A percentile compares a stretch with the other conserved stretches of the same genome.
These are phyloP conservation scores for Bothrops jararaca DNA, from an alignment of 2,113 vertebrate genomes.

Conservation along the genomic window DNA sequence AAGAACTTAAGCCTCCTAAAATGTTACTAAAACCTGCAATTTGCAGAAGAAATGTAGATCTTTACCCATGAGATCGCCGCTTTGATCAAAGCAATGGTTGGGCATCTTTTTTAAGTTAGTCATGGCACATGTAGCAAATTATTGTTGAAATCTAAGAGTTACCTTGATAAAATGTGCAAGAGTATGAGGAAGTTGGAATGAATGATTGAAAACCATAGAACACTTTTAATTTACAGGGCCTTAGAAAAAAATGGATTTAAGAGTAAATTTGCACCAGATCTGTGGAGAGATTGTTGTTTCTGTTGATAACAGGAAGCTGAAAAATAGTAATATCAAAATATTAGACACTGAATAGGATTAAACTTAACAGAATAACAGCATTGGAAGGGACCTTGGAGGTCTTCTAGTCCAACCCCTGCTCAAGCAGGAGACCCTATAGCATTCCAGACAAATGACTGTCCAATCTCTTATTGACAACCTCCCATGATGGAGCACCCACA, in stretches of 20 bases:
- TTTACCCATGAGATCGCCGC: slow-evolving; percentile 43
- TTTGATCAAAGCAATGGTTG: slow-evolving; percentile 43
- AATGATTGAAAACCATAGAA: not conserved
- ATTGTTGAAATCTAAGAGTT: slow-evolving; percentile 51
- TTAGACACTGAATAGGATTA: slow-evolving; percentile 45
- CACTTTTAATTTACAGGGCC: not conserved
- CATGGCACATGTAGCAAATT: slow-evolving; percentile 53
- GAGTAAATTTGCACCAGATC: slow-evolving; percentile 44
- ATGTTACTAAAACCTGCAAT: slow-evolving; percentile 51
- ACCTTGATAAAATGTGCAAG: slow-evolving; percentile 38
- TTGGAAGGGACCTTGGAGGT: too few relatives aligned
- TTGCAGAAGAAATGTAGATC: slow-evolving; percentile 39
- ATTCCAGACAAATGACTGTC: too few relatives aligned
- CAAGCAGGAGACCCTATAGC: too few relatives aligned
- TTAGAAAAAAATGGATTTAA: slow-evolving; percentile 18
- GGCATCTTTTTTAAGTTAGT: slow-evolving; percentile 57
- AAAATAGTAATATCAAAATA: slow-evolving; percentile 37
- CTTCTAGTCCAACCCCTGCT: too few relatives aligned
- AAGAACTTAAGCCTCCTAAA: slow-evolving; percentile 43
- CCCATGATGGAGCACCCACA: too few relatives aligned
- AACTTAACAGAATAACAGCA: too few relatives aligned
- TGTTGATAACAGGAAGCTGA: slow-evolving; percentile 52
- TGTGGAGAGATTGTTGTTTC: slow-evolving; percentile 21
- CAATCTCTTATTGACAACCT: too few relatives aligned
- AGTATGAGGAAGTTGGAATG: slow-evolving; percentile 38